Evolutionary conservation across 64 coral and sea anemone genomes (phyloP), one percentile per base, ranked within the genome.

Genomic region (Platygyra sinensis): DNA sequence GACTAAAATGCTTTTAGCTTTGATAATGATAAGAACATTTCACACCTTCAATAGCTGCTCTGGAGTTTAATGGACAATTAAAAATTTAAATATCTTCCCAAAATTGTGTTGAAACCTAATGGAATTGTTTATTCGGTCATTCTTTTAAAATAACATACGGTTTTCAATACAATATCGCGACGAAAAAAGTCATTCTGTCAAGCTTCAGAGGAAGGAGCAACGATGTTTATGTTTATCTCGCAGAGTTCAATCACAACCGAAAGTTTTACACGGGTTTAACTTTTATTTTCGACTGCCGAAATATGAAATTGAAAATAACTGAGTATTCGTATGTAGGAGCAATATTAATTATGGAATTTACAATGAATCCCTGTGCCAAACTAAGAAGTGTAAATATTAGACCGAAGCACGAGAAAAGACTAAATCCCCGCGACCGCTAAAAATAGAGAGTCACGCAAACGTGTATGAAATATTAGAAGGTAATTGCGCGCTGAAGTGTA

Each of bases 391-490:
- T 10, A 69, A 25, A 85, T 85, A 85, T 85, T 42, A 67, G 62
- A 85, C 81, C n/a, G 1, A 9, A 24, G 32, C 30, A 19, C 79
- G 36, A 0, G 38, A 80, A 46, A 46, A 30, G 16, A 63, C 33
- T 29, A 9, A 57, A 5, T 46, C 42, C 42, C 79, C 0, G 63
- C 42, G 15, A 31, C 62, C 6, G 33, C 81, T 71, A 85, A 85
- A 52, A 85, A 85, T 69, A 85, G 11, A 67, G 10, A 19, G 60
- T 72, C 81, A 85, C 81, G 81, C 81, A 85, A 39, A 51, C 4
- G 62, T 67, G 39, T 27, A 69, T 71, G 81, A 25, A 67, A 85
- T 71, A 38, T 83, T 24, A 85, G 81, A 27, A 20, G 63, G 20
- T 12, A 51, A 67, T 85, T 71, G 81, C 81, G 63, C 52, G 36